Evolutionary conservation across 2,888 invertebrate species (phyloP).

Genomic region (Melangyna quadrimaculata): DNA sequence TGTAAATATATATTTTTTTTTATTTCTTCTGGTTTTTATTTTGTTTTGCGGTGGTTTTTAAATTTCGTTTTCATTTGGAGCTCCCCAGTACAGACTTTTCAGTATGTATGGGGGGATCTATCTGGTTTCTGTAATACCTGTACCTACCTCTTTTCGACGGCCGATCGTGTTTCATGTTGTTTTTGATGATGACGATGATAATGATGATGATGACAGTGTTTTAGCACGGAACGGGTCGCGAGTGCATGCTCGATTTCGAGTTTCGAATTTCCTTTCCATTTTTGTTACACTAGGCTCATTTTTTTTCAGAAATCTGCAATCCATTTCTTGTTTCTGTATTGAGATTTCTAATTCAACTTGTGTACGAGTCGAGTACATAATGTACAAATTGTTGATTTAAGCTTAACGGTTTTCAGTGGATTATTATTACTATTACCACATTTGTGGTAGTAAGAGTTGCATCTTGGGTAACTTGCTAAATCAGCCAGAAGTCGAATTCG

Average conservation of each 20-base stretch:
- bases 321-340: neutral
- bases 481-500: neutral
- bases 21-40: conserved; percentile 18
- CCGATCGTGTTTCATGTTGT: conserved; percentile 56
- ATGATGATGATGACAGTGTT: conserved; percentile 44
- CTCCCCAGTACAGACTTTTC: neutral
- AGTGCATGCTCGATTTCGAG: conserved; percentile 53
- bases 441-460: neutral
- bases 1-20: neutral
- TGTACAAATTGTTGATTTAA: neutral
- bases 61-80: conserved; percentile 51
- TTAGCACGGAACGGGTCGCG: conserved; percentile 45
- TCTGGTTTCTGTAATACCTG: conserved; percentile 12
- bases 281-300: conserved; percentile 13
- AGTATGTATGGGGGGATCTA: neutral
- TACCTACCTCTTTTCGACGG: conserved; percentile 52
- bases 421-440: neutral
- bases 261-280: conserved; percentile 60
- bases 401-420: conserved; percentile 9
- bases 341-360: conserved; percentile 37
- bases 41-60: conserved; percentile 42
- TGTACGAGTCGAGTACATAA: no score
- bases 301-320: neutral
- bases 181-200: neutral
- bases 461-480: neutral